Percentiles rank a stretch among this genome's conserved stretches.
phyloP scores from a whole-genome alignment of 2,797 vertebrate species.

The Enteromius unitaeniatus region DNA sequence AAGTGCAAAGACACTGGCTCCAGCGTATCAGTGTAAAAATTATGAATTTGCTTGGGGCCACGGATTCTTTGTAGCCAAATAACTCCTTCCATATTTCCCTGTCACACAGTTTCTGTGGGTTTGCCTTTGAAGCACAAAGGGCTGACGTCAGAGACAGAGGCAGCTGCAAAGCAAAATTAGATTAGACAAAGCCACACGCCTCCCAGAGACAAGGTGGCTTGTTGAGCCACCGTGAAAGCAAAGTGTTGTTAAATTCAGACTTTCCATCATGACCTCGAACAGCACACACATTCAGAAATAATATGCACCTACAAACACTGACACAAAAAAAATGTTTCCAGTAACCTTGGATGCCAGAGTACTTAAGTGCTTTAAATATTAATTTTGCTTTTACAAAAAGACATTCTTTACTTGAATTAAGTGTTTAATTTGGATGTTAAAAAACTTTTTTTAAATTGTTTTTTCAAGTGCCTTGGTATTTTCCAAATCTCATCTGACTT shows the following conservation, averaged over 20 bases:
- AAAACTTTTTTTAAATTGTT: not conserved
- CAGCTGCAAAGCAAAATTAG: slow-evolving; percentile 39
- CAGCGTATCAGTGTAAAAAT: slow-evolving; percentile 26
- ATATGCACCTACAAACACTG: not conserved
- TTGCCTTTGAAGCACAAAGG: slow-evolving; percentile 24
- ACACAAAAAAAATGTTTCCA: not conserved
- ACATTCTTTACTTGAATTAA: not conserved
- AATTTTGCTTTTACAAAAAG: not conserved
- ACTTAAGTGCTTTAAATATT: not conserved
- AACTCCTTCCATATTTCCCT: slow-evolving; percentile 9
- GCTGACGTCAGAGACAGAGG: slow-evolving; percentile 37
- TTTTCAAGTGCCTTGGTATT: not conserved
- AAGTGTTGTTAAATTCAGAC: slow-evolving; percentile 28
- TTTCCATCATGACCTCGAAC: slow-evolving; percentile 37
- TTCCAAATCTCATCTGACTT: not conserved
- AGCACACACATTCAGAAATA: not conserved
- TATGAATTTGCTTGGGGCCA: slow-evolving; percentile 22
- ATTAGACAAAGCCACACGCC: slow-evolving; percentile 44
- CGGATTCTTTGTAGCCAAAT: slow-evolving; percentile 2
- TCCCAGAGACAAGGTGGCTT: slow-evolving; percentile 25
- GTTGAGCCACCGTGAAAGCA: not conserved
- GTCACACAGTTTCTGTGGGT: slow-evolving; percentile 32
- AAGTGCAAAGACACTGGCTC: slow-evolving; percentile 23
- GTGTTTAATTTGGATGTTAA: not conserved
- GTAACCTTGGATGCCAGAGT: not conserved